Percentiles rank a stretch among this genome's conserved stretches.
phyloP scores from a whole-genome alignment of 2,113 vertebrate genomes.

The Mionectes macconnelli region DNA sequence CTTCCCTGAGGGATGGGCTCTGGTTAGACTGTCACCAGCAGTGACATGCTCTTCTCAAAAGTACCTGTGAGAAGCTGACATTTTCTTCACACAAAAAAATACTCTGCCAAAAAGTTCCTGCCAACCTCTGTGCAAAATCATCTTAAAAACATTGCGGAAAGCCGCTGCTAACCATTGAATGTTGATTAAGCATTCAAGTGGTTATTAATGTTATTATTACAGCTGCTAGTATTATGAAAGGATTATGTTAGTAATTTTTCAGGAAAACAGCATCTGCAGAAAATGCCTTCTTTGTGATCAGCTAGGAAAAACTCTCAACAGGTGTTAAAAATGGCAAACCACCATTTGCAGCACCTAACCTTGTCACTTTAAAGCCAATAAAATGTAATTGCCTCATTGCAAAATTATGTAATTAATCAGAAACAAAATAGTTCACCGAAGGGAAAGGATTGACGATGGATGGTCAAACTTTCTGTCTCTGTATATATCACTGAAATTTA shows the following conservation, averaged over 20 bases:
- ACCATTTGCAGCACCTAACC: neutral
- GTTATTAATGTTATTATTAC: conserved; percentile 55
- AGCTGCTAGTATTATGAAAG: conserved; percentile 28
- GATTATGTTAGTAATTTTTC: conserved; percentile 29
- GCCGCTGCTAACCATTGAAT: neutral
- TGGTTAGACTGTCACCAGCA: neutral
- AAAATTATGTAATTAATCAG: neutral
- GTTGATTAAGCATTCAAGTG: neutral
- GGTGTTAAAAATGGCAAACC: conserved; percentile 5
- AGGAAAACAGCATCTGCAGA: conserved; percentile 23
- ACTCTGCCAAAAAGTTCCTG: neutral
- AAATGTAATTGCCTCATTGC: neutral
- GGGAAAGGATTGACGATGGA: neutral
- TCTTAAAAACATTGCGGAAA: neutral
- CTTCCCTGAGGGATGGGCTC: neutral
- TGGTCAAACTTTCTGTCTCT: neutral
- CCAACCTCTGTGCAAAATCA: neutral
- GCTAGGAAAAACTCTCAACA: conserved; percentile 3
- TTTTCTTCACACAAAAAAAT: neutral
- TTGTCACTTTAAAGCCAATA: neutral
- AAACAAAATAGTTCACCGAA: neutral
- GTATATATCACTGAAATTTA: neutral
- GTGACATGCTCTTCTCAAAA: neutral
- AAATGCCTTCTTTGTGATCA: conserved; percentile 30
- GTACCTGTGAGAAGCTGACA: neutral